Conservation (phyloP, 2,888 invertebrate genomes). For the Esperia sulphurella region DNA sequence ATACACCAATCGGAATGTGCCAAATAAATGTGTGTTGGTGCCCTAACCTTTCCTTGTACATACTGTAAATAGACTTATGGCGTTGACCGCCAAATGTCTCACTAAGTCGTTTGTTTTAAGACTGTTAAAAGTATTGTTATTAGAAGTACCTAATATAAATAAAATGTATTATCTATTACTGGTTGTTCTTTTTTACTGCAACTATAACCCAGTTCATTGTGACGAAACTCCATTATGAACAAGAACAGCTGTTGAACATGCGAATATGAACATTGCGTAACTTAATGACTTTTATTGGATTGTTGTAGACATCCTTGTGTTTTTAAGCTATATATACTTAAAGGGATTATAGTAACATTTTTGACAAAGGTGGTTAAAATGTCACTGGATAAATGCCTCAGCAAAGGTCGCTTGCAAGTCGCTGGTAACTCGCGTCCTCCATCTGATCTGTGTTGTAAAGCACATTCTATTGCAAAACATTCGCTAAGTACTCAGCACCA, state of each 20-base stretch:
- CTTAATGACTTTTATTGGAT: conserved; percentile 17
- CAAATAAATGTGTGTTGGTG: conserved; percentile 10
- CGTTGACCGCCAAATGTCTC: conserved; percentile 62
- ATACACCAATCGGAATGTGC: conserved; percentile 8
- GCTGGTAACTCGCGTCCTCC: conserved; percentile 21
- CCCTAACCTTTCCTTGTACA: conserved; percentile 40
- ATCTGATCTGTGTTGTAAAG: conserved; percentile 22
- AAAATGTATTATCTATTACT: conserved; percentile 48
- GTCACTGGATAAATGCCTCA: conserved; percentile 27
- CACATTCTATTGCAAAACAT: conserved; percentile 35
- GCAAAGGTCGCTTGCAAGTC: conserved; percentile 38
- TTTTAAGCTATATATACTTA: conserved; percentile 1
- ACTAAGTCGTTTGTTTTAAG: conserved; percentile 76
- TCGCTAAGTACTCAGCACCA: conserved; percentile 12
- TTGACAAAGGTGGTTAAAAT: conserved; percentile 32
- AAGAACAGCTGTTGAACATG: conserved; percentile 5
- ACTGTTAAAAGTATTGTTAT: conserved; percentile 79
- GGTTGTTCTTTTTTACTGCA: conserved; percentile 21
- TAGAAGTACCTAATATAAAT: conserved; percentile 71
- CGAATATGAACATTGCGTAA: conserved; percentile 15
- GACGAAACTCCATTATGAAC: conserved; percentile 4
- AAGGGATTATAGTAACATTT: conserved; percentile 19
- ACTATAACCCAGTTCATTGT: conserved; percentile 5
- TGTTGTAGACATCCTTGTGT: background rate
- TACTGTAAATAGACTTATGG: conserved; percentile 63